A percentile compares a stretch with the other conserved stretches of the same genome.
These are phyloP conservation scores for Zosterops hypoxanthus DNA, from an alignment of 2,113 vertebrate species.

Conservation along the genomic window DNA sequence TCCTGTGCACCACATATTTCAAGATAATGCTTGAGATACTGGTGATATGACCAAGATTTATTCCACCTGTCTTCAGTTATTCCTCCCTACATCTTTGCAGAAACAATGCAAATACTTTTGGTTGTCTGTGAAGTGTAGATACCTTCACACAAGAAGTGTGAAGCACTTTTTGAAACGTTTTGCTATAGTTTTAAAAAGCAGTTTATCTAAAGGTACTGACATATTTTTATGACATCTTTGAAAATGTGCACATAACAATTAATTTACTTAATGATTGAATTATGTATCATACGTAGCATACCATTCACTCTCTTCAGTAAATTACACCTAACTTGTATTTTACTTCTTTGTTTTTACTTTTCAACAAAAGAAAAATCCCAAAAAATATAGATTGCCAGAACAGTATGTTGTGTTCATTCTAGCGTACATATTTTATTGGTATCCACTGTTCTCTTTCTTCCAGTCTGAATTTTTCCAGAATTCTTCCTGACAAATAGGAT, in stretches of 20 bases:
- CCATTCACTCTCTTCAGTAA: background rate
- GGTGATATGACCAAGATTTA: background rate
- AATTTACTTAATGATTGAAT: background rate
- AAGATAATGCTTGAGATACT: background rate
- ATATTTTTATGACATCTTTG: background rate
- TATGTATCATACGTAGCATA: accelerated
- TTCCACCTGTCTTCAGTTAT: background rate
- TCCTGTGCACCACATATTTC: background rate
- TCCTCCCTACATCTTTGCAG: background rate
- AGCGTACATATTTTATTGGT: background rate
- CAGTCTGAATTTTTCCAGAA: background rate
- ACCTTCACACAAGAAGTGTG: background rate
- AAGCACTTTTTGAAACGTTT: background rate
- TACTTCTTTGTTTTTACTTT: background rate
- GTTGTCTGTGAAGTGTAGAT: background rate
- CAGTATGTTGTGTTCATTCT: background rate
- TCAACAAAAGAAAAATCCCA: background rate
- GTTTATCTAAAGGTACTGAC: background rate
- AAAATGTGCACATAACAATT: background rate
- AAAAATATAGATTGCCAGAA: background rate
- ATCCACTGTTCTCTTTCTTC: background rate
- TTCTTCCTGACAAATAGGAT: background rate
- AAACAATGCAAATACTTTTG: background rate
- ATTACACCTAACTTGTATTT: background rate
- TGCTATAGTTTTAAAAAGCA: background rate